phyloP scores from a whole-genome alignment of 2,113 vertebrate species.

The Panurus biarmicus region DNA sequence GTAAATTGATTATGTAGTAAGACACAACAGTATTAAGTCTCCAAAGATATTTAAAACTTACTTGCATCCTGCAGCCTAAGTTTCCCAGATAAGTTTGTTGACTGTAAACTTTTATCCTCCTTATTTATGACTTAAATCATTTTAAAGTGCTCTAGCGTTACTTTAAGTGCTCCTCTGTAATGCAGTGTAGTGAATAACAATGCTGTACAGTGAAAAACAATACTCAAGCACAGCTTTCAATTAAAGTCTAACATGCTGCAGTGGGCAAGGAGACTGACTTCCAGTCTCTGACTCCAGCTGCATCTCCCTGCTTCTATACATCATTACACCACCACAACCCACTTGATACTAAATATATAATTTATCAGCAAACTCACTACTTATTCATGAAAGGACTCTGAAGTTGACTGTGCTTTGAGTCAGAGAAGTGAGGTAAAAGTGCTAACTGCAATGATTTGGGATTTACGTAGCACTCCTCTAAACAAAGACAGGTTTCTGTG shows the following conservation, averaged over 20 bases:
- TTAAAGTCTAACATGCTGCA: slow-evolving; percentile 48
- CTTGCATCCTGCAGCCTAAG: slow-evolving; percentile 4
- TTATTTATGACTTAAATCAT: slow-evolving; percentile 56
- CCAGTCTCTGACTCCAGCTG: slow-evolving; percentile 36
- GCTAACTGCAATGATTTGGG: not conserved
- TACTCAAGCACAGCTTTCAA: slow-evolving; percentile 50
- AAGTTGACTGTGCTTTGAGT: slow-evolving; percentile 29
- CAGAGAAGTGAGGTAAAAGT: slow-evolving; percentile 21
- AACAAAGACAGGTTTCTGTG: slow-evolving; percentile 5
- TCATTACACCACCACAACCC: slow-evolving; percentile 27
- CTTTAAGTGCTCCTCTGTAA: slow-evolving; percentile 54
- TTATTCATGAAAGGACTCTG: slow-evolving; percentile 51
- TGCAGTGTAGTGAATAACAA: slow-evolving; percentile 44
- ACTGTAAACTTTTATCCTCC: slow-evolving; percentile 49
- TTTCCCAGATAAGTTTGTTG: slow-evolving; percentile 46
- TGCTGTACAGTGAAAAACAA: slow-evolving; percentile 54
- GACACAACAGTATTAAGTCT: slow-evolving; percentile 3
- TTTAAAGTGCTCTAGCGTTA: slow-evolving; percentile 44
- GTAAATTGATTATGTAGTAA: slow-evolving; percentile 38
- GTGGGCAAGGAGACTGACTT: slow-evolving; percentile 40
- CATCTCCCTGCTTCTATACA: slow-evolving; percentile 22
- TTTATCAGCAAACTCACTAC: slow-evolving; percentile 57
- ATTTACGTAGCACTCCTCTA: not conserved
- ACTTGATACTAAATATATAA: slow-evolving; percentile 61
- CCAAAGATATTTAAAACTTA: slow-evolving; percentile 20